These are phyloP conservation scores for Nasonia giraulti DNA, from an alignment of 1,140 invertebrate species.

Conservation along the genomic window DNA sequence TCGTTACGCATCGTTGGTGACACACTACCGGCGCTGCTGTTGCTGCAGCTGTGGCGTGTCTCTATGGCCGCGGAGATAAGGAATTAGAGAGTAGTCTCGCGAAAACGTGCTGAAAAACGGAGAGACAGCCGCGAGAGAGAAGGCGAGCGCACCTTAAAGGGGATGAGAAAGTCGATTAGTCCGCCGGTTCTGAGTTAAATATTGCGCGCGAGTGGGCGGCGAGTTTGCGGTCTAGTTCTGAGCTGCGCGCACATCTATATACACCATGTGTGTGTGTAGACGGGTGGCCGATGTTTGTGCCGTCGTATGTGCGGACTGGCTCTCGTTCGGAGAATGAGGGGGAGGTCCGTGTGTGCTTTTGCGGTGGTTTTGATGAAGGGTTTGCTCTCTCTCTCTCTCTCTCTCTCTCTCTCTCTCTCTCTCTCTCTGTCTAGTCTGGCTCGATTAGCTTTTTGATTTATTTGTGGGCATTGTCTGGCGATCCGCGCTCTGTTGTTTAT, in stretches of 20 bases:
- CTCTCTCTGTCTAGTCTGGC: background rate
- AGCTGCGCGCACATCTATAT: no score
- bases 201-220: constrained; percentile 12
- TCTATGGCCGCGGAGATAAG: background rate
- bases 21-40: background rate
- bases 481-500: background rate
- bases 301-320: no score
- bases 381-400: background rate
- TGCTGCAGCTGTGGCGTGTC: background rate
- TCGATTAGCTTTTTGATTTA: constrained; percentile 29
- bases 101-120: constrained; percentile 2
- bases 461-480: constrained; percentile 2
- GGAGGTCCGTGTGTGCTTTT: background rate
- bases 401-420: background rate
- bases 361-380: background rate
- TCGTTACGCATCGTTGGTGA: constrained; percentile 22
- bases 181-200: constrained; percentile 14
- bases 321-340: background rate
- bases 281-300: no score
- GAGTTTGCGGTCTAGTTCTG: background rate
- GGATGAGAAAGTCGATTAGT: constrained; percentile 36
- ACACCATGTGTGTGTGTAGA: no score
- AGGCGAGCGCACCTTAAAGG: background rate
- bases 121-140: background rate
- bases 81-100: constrained; percentile 21